Percentiles rank a stretch among this genome's conserved stretches.
Evolutionary conservation across 2,797 vertebrate genomes (phyloP).

Genomic region (Pseudochirops cupreus): DNA sequence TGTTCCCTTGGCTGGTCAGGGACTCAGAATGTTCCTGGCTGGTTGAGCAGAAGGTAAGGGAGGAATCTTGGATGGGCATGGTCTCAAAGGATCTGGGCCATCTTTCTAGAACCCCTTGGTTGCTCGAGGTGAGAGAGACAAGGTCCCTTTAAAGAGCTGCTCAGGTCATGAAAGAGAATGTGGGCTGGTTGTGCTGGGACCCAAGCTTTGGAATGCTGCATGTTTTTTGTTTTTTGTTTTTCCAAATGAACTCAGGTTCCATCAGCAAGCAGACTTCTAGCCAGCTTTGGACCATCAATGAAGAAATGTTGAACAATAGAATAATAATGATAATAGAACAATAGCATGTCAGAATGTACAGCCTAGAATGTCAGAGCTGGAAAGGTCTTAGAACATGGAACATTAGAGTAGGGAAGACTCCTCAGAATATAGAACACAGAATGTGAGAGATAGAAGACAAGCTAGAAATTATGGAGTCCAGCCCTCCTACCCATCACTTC

Average conservation of each 20-base stretch:
- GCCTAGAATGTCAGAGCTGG: not conserved
- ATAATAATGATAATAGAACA: not conserved
- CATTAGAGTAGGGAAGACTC: not conserved
- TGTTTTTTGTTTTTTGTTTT: not conserved
- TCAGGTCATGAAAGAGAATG: not conserved
- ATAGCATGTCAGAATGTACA: not conserved
- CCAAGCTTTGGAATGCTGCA: not conserved
- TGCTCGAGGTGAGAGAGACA: not conserved
- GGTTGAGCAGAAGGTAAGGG: not conserved
- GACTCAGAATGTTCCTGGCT: not conserved
- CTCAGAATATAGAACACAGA: not conserved
- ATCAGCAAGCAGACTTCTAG: not conserved
- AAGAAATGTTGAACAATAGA: not conserved
- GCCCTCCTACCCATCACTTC: not conserved
- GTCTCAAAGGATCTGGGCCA: not conserved
- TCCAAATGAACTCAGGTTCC: not conserved
- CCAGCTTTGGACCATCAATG: not conserved
- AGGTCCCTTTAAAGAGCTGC: not conserved
- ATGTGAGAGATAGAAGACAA: not conserved
- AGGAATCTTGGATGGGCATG: not conserved
- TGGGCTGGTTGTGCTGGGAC: not conserved
- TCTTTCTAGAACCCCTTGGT: not conserved
- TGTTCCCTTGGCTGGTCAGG: not conserved
- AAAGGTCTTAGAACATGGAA: not conserved
- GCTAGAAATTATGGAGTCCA: not conserved